Conservation (phyloP, 2,888 invertebrate species). For the Drosophila anomelani region DNA sequence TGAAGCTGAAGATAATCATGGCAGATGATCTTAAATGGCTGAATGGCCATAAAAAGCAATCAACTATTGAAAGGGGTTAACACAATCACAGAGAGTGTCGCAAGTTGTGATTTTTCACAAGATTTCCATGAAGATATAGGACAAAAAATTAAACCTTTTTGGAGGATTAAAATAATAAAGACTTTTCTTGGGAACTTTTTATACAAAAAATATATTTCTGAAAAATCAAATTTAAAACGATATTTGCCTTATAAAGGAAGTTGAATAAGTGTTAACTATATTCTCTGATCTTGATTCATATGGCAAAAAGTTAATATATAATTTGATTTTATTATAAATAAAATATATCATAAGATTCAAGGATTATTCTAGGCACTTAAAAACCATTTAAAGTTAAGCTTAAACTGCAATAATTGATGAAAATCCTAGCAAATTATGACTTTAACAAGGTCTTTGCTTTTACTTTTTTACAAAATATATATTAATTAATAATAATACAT, state of each 20-base stretch:
- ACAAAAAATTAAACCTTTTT: neutral
- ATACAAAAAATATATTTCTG: too few species aligned
- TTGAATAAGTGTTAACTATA: neutral
- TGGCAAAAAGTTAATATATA: neutral
- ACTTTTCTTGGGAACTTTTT: too few species aligned
- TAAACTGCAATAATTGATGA: neutral
- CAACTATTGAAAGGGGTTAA: conserved; percentile 28
- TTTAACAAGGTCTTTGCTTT: neutral
- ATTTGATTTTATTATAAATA: neutral
- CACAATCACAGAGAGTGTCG: conserved; percentile 8
- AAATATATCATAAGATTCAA: neutral
- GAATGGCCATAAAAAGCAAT: conserved; percentile 31
- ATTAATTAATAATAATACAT: neutral
- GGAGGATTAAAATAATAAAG: too few species aligned
- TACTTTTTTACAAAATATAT: neutral
- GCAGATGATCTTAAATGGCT: conserved; percentile 73
- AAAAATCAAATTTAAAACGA: too few species aligned
- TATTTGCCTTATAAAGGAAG: too few species aligned
- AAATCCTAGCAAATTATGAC: neutral
- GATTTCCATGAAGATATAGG: neutral
- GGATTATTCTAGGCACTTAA: neutral
- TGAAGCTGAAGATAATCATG: conserved; percentile 60
- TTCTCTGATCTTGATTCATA: neutral
- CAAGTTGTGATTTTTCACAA: neutral
- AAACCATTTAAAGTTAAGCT: neutral